A percentile compares a stretch with the other conserved stretches of the same genome.
These are phyloP conservation scores for Ploceus nigricollis DNA, from an alignment of 2,113 vertebrate species.

Conservation along the genomic window DNA sequence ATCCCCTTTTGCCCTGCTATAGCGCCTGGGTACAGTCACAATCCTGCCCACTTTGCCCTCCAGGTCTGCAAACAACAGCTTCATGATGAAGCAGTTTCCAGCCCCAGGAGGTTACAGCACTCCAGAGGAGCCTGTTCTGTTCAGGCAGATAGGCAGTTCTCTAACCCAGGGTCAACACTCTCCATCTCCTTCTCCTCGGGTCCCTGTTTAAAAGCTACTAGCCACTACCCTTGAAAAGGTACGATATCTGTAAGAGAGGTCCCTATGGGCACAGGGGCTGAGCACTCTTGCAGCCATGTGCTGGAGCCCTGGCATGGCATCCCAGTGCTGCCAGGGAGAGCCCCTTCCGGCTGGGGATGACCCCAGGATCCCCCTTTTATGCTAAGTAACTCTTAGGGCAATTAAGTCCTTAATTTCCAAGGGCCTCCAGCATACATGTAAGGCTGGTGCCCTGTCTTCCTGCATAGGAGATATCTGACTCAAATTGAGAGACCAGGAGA, in stretches of 20 bases:
- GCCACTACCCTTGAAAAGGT: neutral
- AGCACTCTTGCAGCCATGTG: rapidly evolving
- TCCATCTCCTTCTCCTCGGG: neutral
- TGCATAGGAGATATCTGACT: neutral
- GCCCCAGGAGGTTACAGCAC: rapidly evolving
- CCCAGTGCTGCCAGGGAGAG: rapidly evolving
- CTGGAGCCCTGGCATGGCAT: rapidly evolving
- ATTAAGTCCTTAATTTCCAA: rapidly evolving
- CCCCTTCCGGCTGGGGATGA: neutral
- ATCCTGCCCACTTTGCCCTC: neutral
- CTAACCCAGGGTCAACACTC: rapidly evolving
- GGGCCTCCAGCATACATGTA: neutral
- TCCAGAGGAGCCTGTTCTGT: rapidly evolving
- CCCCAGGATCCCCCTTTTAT: neutral
- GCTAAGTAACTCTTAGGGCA: neutral
- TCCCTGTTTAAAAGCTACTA: neutral
- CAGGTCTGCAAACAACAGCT: neutral
- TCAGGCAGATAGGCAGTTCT: neutral
- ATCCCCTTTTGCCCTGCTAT: neutral
- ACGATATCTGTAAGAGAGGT: neutral
- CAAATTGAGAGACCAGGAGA: neutral
- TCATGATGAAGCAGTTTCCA: neutral
- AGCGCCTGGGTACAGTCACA: neutral
- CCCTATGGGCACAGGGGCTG: rapidly evolving
- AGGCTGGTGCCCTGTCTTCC: neutral